Evolutionary conservation across 2,113 vertebrate species (phyloP), one percentile per base, ranked within the genome.

Genomic region (Hypocryptadius cinnamomeus): DNA sequence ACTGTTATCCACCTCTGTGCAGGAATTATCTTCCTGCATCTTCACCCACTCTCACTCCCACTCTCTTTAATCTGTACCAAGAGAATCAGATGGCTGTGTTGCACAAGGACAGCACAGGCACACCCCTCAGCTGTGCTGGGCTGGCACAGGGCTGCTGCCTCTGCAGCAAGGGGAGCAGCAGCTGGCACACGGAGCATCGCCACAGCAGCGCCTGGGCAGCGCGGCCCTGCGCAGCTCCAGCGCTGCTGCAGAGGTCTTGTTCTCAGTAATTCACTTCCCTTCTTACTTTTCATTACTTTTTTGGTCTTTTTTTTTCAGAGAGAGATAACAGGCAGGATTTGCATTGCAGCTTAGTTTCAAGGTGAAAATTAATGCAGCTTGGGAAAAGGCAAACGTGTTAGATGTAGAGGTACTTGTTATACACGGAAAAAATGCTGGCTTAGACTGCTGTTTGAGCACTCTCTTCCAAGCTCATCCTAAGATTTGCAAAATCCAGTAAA

Each of bases 31-130:
- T 87, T 54, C 57, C 54, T 78, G 24, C 69, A 48, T 85, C 87
- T 95, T 96, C 56, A 66, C 73, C 66, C 70, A 76, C 73, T 87
- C 71, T 79, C 54, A 51, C 93, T 90, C 92, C 82, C 54, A 91
- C 91, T 72, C 84, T 85, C 64, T 60, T 79, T 79, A n/a, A 82
- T 83, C 37, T 66, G 33, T 12, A 44, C 22, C 0, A 15, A 66
- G 73, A 71, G 81, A 54, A 85, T 87, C 50, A 54, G 78, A 51
- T 54, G 80, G 47, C 18, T 70, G 81, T 65, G 54, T 35, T 59
- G 23, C 27, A 33, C 76, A 72, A 61, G 22, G 82, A 1, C 65
- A 59, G 8, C 25, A 11, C 27, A 17, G 3, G 7, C 44, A 25
- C 42, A 10, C 7, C 42, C 45, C 18, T 89, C 85, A 70, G 31